phyloP scores from a whole-genome alignment of 2,113 vertebrate species.

The Hemichromis elongatus region DNA sequence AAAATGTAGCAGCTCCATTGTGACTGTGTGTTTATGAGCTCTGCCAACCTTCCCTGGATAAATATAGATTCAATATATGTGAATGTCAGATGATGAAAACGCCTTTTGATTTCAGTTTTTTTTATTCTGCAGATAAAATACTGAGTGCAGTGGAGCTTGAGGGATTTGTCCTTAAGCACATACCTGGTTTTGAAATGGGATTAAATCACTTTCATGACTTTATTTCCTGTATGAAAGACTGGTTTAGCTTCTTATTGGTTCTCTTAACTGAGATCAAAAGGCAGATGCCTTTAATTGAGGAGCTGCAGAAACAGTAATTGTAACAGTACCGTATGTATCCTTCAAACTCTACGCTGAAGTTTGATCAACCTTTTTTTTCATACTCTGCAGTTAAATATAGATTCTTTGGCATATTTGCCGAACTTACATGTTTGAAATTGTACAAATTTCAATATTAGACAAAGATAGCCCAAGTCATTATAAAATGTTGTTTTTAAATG shows the following conservation, averaged over 20 bases:
- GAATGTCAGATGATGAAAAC: neutral
- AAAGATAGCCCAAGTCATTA: too few relatives aligned
- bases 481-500: neutral
- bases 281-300: neutral
- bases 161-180: neutral
- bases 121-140: neutral
- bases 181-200: neutral
- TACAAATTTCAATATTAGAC: too few relatives aligned
- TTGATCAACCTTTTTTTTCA: neutral
- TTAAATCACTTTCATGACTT: neutral
- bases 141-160: neutral
- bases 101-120: neutral
- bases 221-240: neutral
- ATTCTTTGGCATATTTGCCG: neutral
- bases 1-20: neutral
- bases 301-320: neutral
- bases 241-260: neutral
- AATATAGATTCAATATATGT: neutral
- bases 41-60: neutral
- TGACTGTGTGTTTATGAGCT: neutral
- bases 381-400: neutral
- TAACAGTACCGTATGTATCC: neutral
- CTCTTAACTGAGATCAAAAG: neutral
- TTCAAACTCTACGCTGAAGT: neutral
- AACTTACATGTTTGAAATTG: neutral